A percentile compares a stretch with the other conserved stretches of the same genome.
phyloP scores from a whole-genome alignment of 2,888 invertebrate species.

The Sinopyrophorus schimmeli region DNA sequence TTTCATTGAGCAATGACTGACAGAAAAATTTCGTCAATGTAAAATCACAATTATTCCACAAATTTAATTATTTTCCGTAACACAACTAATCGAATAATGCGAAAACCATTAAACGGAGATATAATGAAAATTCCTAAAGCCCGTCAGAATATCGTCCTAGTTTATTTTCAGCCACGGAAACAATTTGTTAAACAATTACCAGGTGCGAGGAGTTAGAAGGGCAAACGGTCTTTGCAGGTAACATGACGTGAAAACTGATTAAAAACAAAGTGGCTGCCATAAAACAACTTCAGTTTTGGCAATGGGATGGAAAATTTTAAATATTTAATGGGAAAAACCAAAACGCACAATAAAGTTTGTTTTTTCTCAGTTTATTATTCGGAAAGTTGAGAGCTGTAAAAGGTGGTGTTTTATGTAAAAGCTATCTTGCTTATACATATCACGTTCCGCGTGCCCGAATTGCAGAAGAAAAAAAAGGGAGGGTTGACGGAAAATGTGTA shows the following conservation, averaged over 20 bases:
- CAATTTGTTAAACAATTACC: too few relatives aligned
- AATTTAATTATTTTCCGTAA: too few relatives aligned
- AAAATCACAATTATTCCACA: too few relatives aligned
- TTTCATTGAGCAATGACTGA: too few relatives aligned
- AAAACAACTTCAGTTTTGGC: not conserved
- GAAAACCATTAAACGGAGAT: too few relatives aligned
- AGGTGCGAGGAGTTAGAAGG: not conserved
- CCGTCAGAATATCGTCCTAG: too few relatives aligned
- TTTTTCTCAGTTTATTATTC: conserved; percentile 3
- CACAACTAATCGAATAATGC: too few relatives aligned
- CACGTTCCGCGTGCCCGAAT: conserved; percentile 2
- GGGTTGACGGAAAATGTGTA: conserved; percentile 2
- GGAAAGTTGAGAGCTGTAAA: conserved; percentile 1
- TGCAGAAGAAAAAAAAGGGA: too few relatives aligned
- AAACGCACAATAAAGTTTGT: not conserved
- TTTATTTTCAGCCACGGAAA: too few relatives aligned
- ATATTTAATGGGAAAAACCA: not conserved
- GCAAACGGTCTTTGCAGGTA: not conserved
- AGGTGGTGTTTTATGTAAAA: not conserved
- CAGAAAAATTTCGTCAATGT: too few relatives aligned
- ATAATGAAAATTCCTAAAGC: too few relatives aligned
- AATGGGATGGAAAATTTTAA: conserved; percentile 1
- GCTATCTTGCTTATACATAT: conserved; percentile 4
- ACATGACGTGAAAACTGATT: not conserved
- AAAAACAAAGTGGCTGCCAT: not conserved